These are phyloP conservation scores for Anguilla marmorata DNA, from an alignment of 2,797 vertebrate species.

Conservation along the genomic window DNA sequence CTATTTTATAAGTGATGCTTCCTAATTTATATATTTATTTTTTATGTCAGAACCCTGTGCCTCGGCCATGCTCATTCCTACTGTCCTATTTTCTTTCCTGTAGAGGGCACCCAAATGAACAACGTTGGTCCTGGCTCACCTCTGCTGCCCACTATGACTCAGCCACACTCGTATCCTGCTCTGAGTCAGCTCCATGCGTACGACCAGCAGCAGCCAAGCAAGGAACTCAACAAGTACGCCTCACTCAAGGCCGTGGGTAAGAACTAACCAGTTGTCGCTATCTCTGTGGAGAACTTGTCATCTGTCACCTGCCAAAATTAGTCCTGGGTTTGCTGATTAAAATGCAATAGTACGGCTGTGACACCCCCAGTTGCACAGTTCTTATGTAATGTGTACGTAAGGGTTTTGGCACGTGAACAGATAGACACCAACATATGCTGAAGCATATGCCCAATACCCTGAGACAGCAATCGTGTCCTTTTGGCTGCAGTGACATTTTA, in stretches of 20 bases:
- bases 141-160: constrained; percentile 81
- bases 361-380: not conserved
- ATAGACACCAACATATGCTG: not conserved
- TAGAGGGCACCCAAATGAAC: constrained; percentile 91
- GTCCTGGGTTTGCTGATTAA: not conserved
- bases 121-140: constrained; percentile 77
- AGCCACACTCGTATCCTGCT: constrained; percentile 87
- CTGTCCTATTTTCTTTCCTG: constrained; percentile 33
- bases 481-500: not conserved
- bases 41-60: not conserved
- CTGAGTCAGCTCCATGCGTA: constrained; percentile 93
- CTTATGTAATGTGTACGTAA: not conserved
- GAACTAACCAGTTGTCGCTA: constrained; percentile 46
- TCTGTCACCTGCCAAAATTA: not conserved
- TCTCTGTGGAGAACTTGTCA: not conserved
- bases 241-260: constrained; percentile 97
- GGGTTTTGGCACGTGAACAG: not conserved
- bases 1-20: not conserved
- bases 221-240: constrained; percentile 95
- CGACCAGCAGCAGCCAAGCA: constrained; percentile 87
- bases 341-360: not conserved
- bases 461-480: not conserved
- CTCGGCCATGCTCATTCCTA: constrained; percentile 19
- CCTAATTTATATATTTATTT: not conserved
- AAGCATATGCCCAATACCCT: not conserved